Percentiles rank a stretch among this genome's conserved stretches.
Conservation (phyloP, 2,797 vertebrate genomes). For the Arvicola amphibius region DNA sequence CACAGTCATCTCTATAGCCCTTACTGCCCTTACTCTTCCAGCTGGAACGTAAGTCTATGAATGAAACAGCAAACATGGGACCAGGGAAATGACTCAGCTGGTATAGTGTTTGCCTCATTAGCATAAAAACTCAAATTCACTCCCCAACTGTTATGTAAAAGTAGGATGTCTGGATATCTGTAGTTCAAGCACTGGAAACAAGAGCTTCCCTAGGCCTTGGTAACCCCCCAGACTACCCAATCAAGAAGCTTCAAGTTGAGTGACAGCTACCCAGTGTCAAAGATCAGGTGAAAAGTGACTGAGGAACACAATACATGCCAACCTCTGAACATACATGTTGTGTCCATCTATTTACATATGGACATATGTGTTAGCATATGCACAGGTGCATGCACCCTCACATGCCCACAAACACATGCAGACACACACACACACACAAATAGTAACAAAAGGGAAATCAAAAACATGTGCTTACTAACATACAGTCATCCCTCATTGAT, state of each 20-base stretch:
- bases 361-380: too few species aligned
- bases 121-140: background rate
- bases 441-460: background rate
- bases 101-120: too few species aligned
- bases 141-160: background rate
- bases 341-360: background rate
- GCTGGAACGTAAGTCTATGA: background rate
- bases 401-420: background rate
- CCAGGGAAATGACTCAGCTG: background rate
- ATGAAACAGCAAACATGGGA: background rate
- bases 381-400: rapidly evolving
- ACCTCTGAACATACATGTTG: background rate
- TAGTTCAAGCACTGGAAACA: background rate
- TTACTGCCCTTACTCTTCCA: background rate
- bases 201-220: background rate
- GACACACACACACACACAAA: background rate
- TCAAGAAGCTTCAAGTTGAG: background rate
- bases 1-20: background rate
- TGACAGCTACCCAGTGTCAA: background rate
- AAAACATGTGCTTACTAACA: background rate
- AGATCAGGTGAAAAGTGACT: background rate
- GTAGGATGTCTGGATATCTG: background rate
- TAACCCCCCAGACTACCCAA: background rate
- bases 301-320: too few species aligned
- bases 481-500: background rate